These are phyloP conservation scores for Cordilura impudica DNA, from an alignment of 2,888 invertebrate species.

Conservation along the genomic window DNA sequence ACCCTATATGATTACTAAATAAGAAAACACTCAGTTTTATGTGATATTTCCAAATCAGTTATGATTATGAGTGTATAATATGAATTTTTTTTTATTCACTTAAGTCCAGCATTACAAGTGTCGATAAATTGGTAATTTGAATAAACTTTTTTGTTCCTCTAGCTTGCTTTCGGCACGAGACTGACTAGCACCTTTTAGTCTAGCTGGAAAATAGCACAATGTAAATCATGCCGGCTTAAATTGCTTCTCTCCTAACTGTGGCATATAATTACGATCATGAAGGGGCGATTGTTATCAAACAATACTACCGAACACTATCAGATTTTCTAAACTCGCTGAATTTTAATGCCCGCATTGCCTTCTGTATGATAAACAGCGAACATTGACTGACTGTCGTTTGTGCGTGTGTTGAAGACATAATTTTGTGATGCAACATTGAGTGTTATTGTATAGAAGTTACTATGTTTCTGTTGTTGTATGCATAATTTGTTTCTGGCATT, in stretches of 20 bases:
- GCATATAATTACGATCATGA: constrained; percentile 54
- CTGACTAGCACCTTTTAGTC: constrained; percentile 44
- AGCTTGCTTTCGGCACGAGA: constrained; percentile 59
- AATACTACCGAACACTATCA: constrained; percentile 40
- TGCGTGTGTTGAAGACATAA: constrained; percentile 45
- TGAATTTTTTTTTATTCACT: not conserved
- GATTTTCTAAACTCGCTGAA: not conserved
- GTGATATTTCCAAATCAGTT: too few relatives aligned
- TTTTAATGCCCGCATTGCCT: constrained; percentile 27
- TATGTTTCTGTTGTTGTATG: too few relatives aligned
- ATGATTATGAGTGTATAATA: not conserved
- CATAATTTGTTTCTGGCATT: constrained; percentile 34
- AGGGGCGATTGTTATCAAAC: constrained; percentile 55
- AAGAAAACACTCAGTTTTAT: too few relatives aligned
- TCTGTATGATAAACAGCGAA: constrained; percentile 12
- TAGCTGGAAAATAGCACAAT: constrained; percentile 15
- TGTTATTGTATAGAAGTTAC: constrained; percentile 25
- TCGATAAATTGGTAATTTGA: constrained; percentile 45
- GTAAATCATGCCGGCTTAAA: constrained; percentile 42
- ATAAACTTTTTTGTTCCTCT: constrained; percentile 33
- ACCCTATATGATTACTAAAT: too few relatives aligned
- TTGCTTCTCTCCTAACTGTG: constrained; percentile 37
- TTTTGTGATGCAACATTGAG: constrained; percentile 12
- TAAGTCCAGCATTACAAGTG: constrained; percentile 30
- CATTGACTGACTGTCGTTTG: constrained; percentile 12